These are phyloP conservation scores for Galeruca laticollis DNA, from an alignment of 2,888 invertebrate species.

Conservation along the genomic window DNA sequence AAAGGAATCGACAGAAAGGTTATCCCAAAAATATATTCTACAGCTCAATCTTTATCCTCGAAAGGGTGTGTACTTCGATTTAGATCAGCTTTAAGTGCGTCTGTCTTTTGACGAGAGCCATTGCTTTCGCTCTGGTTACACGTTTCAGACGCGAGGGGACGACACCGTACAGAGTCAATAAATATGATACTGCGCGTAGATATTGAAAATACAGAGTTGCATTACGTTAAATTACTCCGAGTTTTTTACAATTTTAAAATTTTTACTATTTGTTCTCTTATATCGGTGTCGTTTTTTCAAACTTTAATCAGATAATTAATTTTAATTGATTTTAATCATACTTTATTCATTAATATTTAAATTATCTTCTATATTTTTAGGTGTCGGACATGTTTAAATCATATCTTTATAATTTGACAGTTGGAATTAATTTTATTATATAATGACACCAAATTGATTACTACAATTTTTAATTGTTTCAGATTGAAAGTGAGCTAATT, in stretches of 20 bases:
- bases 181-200: slow-evolving; percentile 64
- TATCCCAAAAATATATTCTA: slow-evolving; percentile 67
- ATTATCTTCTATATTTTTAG: no score
- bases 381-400: no score
- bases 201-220: slow-evolving; percentile 30
- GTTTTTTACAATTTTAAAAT: slow-evolving; percentile 16
- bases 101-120: slow-evolving; percentile 59
- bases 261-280: no score
- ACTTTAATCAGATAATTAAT: no score
- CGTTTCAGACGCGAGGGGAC: slow-evolving; percentile 55
- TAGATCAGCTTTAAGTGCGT: slow-evolving; percentile 53
- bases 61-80: slow-evolving; percentile 73
- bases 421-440: no score
- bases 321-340: no score
- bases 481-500: no score
- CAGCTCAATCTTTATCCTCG: slow-evolving; percentile 75
- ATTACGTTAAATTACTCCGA: slow-evolving; percentile 20
- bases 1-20: slow-evolving; percentile 65
- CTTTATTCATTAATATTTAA: no score
- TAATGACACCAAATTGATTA: no score
- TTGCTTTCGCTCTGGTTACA: slow-evolving; percentile 58
- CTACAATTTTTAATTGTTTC: no score
- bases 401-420: no score
- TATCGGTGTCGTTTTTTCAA: not conserved
- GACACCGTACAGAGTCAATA: slow-evolving; percentile 63